These are phyloP conservation scores for Gila robusta DNA, from an alignment of 2,797 vertebrate genomes.

Conservation along the genomic window DNA sequence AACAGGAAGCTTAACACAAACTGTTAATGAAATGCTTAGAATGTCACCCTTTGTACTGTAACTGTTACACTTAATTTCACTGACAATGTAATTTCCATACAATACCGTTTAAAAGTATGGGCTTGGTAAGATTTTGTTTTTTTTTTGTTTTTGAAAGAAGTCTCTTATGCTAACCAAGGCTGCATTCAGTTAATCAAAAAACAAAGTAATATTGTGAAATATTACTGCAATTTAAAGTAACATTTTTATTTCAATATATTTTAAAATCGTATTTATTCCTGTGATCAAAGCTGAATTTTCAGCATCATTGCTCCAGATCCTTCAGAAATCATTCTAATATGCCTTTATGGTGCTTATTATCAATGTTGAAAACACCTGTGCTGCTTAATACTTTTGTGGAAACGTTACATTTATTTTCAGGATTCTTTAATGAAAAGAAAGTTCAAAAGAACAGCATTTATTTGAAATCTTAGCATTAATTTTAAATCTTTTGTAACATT, in stretches of 20 bases:
- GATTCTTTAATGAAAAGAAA: not conserved
- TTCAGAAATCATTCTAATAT: not conserved
- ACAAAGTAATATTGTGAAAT: not conserved
- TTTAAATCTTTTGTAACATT: not conserved
- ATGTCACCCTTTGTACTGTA: not conserved
- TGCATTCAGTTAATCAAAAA: not conserved
- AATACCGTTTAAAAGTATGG: not conserved
- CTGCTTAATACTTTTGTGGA: not conserved
- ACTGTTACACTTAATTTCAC: not conserved
- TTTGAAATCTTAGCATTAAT: not conserved
- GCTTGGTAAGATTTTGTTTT: not conserved
- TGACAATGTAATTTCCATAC: not conserved
- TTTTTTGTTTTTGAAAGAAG: not conserved
- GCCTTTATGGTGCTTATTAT: not conserved
- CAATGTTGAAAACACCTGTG: not conserved
- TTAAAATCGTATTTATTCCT: not conserved
- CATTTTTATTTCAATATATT: not conserved
- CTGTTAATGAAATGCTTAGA: conserved; percentile 33
- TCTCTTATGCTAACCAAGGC: not conserved
- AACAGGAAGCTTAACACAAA: conserved; percentile 42
- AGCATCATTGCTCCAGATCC: not conserved
- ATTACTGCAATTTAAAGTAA: not conserved
- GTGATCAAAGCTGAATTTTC: not conserved
- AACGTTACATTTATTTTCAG: not conserved
- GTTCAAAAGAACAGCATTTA: not conserved